phyloP scores from a whole-genome alignment of 2,113 vertebrate species.

The Crotalus tigris region DNA sequence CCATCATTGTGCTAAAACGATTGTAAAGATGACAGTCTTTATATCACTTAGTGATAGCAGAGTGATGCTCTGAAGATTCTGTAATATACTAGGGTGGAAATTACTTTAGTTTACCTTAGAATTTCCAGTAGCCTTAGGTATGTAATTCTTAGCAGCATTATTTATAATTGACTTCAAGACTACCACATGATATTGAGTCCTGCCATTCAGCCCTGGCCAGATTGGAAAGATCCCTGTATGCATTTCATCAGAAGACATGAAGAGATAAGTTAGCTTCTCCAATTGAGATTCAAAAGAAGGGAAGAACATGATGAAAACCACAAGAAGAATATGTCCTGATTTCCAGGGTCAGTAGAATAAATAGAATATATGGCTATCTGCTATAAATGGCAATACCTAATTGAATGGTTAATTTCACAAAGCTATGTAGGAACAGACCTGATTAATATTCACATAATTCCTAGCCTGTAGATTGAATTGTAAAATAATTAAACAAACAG shows the following conservation, averaged over 20 bases:
- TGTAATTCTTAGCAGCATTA: not conserved
- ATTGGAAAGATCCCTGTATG: not conserved
- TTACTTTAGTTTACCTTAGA: not conserved
- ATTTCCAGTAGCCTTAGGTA: not conserved
- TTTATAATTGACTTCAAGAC: not conserved
- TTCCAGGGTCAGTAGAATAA: not conserved
- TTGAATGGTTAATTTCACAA: not conserved
- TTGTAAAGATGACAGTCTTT: not conserved
- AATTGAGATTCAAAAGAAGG: not conserved
- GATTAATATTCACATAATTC: not conserved
- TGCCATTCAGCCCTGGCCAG: not conserved
- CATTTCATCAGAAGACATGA: not conserved
- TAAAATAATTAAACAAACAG: not conserved
- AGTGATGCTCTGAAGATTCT: not conserved
- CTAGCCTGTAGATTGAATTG: not conserved
- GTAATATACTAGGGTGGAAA: not conserved
- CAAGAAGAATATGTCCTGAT: not conserved
- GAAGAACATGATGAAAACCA: not conserved
- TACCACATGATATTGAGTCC: not conserved
- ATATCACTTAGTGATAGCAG: not conserved
- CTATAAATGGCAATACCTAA: not conserved
- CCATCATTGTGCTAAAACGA: not conserved
- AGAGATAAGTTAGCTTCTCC: not conserved
- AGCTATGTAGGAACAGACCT: not conserved
- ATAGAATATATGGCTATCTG: not conserved